phyloP scores from a whole-genome alignment of 2,113 vertebrate genomes.

The Potamarius usumacintae region DNA sequence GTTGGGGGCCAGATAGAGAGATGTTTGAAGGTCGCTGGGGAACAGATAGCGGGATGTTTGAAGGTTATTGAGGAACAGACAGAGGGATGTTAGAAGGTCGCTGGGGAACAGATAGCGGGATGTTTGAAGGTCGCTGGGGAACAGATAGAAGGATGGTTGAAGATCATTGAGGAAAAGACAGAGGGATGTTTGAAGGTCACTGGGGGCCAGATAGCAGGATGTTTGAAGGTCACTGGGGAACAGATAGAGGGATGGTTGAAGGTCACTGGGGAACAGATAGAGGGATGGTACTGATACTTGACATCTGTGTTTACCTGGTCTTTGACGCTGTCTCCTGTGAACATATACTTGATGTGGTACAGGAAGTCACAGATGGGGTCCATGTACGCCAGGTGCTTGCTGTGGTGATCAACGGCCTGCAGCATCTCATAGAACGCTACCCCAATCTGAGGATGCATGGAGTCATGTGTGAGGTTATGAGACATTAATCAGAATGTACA shows the following conservation, averaged over 20 bases:
- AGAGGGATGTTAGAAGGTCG: background rate
- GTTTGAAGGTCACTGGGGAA: background rate
- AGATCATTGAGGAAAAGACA: background rate
- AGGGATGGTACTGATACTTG: background rate
- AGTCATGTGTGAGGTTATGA: background rate
- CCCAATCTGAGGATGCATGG: slow-evolving; percentile 79
- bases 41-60: background rate
- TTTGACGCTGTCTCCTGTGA: slow-evolving; percentile 98
- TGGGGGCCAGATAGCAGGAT: background rate
- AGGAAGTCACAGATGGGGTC: slow-evolving; percentile 98
- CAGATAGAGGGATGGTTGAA: background rate
- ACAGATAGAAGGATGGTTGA: too few species aligned
- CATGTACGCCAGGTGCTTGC: slow-evolving; percentile 88
- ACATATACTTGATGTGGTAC: slow-evolving; percentile 99
- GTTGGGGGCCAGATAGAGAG: background rate
- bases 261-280: background rate
- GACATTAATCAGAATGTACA: background rate
- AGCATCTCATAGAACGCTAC: slow-evolving; percentile 99
- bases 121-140: background rate
- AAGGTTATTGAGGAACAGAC: background rate
- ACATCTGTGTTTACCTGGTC: slow-evolving; percentile 79
- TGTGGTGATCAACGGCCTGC: slow-evolving; percentile 90
- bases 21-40: background rate
- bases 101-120: background rate
- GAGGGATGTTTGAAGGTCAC: background rate